phyloP scores from a whole-genome alignment of 2,113 vertebrate species.

The Grantiella picta region DNA sequence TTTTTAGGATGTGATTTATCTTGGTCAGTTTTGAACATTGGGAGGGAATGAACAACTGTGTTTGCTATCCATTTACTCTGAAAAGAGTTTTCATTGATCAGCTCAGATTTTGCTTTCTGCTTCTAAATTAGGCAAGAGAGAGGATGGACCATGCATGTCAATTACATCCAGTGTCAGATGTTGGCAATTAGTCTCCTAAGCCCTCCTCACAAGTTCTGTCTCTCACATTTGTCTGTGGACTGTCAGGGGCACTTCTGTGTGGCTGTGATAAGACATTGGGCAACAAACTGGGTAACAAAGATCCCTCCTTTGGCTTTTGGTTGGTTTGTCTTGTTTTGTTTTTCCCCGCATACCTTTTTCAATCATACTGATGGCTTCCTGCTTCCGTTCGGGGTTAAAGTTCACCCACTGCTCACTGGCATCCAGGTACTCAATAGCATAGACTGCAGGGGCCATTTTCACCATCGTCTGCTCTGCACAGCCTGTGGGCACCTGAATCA shows the following conservation, averaged over 20 bases:
- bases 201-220: neutral
- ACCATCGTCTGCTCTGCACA: constrained; percentile 81
- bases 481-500: constrained; percentile 71
- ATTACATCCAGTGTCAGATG: neutral
- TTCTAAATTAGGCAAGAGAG: neutral
- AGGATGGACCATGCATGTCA: neutral
- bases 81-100: neutral
- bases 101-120: neutral
- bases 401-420: constrained; percentile 68
- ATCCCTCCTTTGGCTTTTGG: rapidly evolving
- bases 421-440: constrained; percentile 77
- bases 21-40: neutral
- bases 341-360: constrained; percentile 54
- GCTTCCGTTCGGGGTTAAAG: constrained; percentile 61
- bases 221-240: neutral
- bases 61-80: neutral
- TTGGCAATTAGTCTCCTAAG: neutral
- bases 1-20: neutral
- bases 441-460: constrained; percentile 68
- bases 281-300: rapidly evolving
- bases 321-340: rapidly evolving
- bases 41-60: neutral
- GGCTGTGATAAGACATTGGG: neutral
- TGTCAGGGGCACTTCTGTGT: neutral
- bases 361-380: constrained; percentile 66